Evolutionary conservation across 2,113 vertebrate species (phyloP), one percentile per base, ranked within the genome.

Genomic region (Holacanthus passer): DNA sequence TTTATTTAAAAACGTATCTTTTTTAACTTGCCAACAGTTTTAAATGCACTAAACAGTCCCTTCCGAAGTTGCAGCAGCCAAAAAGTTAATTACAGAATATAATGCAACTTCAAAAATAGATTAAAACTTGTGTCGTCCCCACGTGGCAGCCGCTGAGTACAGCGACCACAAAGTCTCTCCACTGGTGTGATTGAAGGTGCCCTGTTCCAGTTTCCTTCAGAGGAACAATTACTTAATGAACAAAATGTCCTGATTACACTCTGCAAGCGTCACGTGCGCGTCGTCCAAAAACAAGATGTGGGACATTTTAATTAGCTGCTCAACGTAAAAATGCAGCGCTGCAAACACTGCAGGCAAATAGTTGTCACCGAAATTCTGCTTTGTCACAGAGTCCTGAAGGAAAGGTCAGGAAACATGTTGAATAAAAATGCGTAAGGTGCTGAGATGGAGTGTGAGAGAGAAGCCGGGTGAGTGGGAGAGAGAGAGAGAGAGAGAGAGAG

Each of bases 271-370:
- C 82, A 74, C 58, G 16, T 52, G 68, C 29, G 24, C 70, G 56
- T 9, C 8, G 1, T 74, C 79, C 74, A 60, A 53, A 83, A 76
- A 63, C 0, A 19, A 59, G 67, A 85, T 39, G 60, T 81, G 67
- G 73, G 71, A 70, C 84, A 65, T 86, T 84, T 86, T 88, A 86
- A 86, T 84, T 82, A 84, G 81, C 67, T 48, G 53, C 63, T 70
- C 50, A 60, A 78, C 56, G 62, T 22, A 12, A 13, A 0, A 9
- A 63, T 24, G 43, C 52, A 52, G 37, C 66, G 14, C 13, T 17
- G 32, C 29, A 74, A 64, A 58, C 1, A 58, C 50, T 29, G 22
- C 27, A 4, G 14, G 43, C 48, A 65, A 73, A 37, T 14, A 53
- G 8, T 55, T 62, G 43, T 53, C 71, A 29, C 27, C 56, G 74